Evolutionary conservation across 2,113 vertebrate species (phyloP), one percentile per base, ranked within the genome.

Genomic region (Indicator maculatus): DNA sequence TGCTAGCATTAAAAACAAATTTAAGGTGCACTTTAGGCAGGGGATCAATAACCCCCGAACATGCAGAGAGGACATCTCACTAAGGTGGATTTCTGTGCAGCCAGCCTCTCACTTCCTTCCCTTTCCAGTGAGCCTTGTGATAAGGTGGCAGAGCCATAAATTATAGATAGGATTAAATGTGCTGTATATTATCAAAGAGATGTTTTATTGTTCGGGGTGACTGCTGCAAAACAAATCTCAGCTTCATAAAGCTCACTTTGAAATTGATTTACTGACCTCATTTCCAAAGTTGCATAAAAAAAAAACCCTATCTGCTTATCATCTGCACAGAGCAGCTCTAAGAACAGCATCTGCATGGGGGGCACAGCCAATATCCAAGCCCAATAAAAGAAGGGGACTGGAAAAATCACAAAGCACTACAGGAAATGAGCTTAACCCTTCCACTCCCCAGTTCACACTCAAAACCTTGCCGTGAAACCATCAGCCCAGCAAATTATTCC

Each of bases 221-320:
- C 50, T 60, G 58, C 53, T 86, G 64, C 89, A 86, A 96, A 94
- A 94, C 33, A 88, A 90, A 89, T 70, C 72, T 79, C 73, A 90
- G 36, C 27, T 93, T 65, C 52, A 13, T 74, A 94, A 95, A 86
- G 36, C n/a, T 93, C 53, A 64, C 39, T 64, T 93, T 65, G 82
- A 89, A 91, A 92, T 74, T 58, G 18, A 89, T 95, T 89, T 90
- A 83, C n/a, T 33, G 78, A 60, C 77, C 38, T 93, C 41, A 88
- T 90, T 93, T 89, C 70, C 31, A 79, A 92, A 92, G 18, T 75
- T 44, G 18, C 45, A 63, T 59, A 66, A 79, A 94, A 94, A 89
- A 44, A 52, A 52, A 23, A 12, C 47, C 47, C 47, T 76, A 73
- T 28, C 63, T 84, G 55, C 64, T 91, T 93, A 66, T 79, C 50